Base-by-base conservation (phyloP, 2,113 vertebrate species). In the Brachionichthys hirsutus region DNA sequence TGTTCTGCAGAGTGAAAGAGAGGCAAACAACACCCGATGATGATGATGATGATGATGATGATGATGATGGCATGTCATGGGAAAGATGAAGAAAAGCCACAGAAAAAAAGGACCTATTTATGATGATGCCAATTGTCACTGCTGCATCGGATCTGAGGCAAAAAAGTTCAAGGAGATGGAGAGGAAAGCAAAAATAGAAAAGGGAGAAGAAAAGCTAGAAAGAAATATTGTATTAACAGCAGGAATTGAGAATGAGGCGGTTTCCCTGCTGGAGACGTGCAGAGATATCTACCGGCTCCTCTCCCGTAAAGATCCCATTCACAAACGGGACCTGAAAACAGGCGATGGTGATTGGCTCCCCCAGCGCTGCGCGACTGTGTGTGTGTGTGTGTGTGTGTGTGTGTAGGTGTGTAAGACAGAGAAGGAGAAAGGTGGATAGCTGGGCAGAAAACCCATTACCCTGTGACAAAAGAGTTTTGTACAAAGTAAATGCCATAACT, bases 291-390 rank as follows among this genome's bases (percentile, higher is more conserved):
- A 55, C 76, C 60, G 66, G 49, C 71, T 65, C 64, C 75, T 80
- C 73, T 64, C 69, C 70, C 77, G 72, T 83, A 82, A 66, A 55
- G 75, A 82, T 82, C 84, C 82, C 87, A 89, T 89, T 89, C 85
- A 89, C 84, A 89, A 89, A 89, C 82, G 72, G 82, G 79, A 86
- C 73, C 77, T 54, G 75, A 55, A 68, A 78, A 67, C 63, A 67
- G 68, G 35, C 63, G 24, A 70, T 62, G 55, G 54, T 81, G 79
- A 87, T 89, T 89, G 87, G 87, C 53, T 86, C 73, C 63, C 80
- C 8, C 19, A 74, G 66, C 14, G 11, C 75, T 71, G 72, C 81
- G 73, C 65, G 75, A 63, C 6, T 70, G 75, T 69, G 9, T 62
- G 53, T 60, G 68, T 56, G 76, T 45, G 61, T 48, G 54, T 40